These are phyloP conservation scores for Pangasianodon hypophthalmus DNA, from an alignment of 2,113 vertebrate species.

Conservation along the genomic window DNA sequence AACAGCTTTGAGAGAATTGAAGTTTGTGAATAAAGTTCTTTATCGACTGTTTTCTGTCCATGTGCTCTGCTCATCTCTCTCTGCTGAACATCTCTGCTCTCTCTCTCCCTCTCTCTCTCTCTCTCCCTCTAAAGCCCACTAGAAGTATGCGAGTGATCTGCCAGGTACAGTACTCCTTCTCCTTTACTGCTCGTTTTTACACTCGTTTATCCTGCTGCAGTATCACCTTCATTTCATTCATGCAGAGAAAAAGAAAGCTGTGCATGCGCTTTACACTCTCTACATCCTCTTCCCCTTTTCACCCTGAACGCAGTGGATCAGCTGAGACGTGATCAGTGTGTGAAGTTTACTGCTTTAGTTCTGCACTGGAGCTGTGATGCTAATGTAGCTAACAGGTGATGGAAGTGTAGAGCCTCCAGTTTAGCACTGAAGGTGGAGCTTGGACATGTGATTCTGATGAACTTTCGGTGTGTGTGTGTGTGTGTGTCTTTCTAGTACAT, in stretches of 20 bases:
- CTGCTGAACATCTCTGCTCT: constrained; percentile 83
- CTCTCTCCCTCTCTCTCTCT: constrained; percentile 20
- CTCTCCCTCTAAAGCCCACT: constrained; percentile 90
- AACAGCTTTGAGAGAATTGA: neutral
- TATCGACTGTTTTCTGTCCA: constrained; percentile 59
- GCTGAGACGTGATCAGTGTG: neutral
- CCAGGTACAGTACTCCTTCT: constrained; percentile 92
- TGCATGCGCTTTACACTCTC: constrained; percentile 29
- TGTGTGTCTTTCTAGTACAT: too few relatives aligned
- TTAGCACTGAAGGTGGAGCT: neutral
- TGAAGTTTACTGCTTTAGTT: neutral
- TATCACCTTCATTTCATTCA: neutral
- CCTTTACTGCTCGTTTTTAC: constrained; percentile 68
- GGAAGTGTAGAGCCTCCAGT: neutral
- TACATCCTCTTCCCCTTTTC: too few relatives aligned
- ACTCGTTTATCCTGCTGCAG: constrained; percentile 65
- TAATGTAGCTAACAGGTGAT: neutral
- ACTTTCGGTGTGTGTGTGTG: too few relatives aligned
- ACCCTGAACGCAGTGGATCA: neutral
- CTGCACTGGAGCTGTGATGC: neutral
- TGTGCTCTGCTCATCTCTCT: constrained; percentile 78
- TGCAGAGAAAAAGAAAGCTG: neutral
- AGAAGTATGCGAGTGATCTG: constrained; percentile 99
- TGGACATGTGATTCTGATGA: too few relatives aligned
- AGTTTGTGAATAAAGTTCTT: constrained; percentile 25